Percentiles rank a stretch among this genome's conserved stretches.
Conservation (phyloP, 2,888 invertebrate genomes). For the Strigamia transsilvanica region DNA sequence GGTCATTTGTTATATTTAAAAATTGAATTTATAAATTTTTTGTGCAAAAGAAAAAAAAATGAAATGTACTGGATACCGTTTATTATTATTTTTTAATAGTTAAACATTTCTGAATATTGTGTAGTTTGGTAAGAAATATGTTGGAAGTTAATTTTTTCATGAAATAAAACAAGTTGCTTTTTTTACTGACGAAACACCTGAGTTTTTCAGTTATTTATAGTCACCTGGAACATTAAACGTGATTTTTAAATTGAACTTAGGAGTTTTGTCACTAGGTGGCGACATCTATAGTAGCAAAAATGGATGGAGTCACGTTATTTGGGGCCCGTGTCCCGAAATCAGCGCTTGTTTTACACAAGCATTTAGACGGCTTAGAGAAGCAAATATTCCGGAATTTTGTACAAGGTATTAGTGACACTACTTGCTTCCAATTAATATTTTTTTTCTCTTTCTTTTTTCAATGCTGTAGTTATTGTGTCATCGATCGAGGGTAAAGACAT, state of each 20-base stretch:
- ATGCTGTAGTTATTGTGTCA: not conserved
- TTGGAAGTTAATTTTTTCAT: no score
- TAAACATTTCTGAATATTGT: not conserved
- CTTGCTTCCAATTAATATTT: not conserved
- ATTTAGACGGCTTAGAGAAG: not conserved
- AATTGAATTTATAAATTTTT: not conserved
- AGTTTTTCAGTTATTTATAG: no score
- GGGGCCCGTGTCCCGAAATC: not conserved
- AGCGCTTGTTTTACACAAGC: not conserved
- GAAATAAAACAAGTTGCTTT: no score
- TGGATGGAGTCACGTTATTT: not conserved
- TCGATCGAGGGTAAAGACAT: slow-evolving; percentile 25
- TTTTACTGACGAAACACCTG: no score
- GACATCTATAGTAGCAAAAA: not conserved
- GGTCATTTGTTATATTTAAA: not conserved
- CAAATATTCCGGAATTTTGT: slow-evolving; percentile 7
- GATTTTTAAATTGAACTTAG: not conserved
- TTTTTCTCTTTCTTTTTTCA: not conserved
- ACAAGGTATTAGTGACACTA: not conserved
- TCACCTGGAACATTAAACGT: no score
- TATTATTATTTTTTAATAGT: not conserved
- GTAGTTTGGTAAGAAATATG: not conserved
- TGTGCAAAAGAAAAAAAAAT: not conserved
- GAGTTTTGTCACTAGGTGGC: not conserved
- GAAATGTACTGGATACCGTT: not conserved